Evolutionary conservation across 1,140 invertebrate genomes (phyloP).

Genomic region (Meloidogyne hapla): DNA sequence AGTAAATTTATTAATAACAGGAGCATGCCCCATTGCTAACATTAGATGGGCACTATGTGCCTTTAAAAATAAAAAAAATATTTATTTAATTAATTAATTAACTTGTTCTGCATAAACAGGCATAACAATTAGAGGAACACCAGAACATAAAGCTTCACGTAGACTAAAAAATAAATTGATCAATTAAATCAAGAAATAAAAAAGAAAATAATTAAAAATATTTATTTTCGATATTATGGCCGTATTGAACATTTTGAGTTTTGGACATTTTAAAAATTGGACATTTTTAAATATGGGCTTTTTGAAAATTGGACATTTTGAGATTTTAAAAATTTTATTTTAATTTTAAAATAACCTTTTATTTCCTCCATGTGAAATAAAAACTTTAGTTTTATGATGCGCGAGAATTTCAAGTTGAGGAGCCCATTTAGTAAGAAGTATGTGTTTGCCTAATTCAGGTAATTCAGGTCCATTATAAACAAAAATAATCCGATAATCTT

Average conservation of each 20-base stretch:
- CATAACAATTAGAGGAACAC: constrained; percentile 38
- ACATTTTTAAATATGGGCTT: constrained; percentile 20
- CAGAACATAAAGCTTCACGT: constrained; percentile 34
- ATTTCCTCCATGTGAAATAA: constrained; percentile 35
- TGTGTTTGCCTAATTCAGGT: neutral
- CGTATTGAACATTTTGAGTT: neutral
- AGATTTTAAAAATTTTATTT: no score
- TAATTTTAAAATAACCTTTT: no score
- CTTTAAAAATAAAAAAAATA: neutral
- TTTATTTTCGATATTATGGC: neutral
- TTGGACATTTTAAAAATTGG: neutral
- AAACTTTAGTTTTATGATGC: constrained; percentile 41
- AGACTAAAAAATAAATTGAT: constrained; percentile 8
- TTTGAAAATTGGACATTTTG: no score
- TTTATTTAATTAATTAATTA: neutral
- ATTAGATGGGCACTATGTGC: constrained; percentile 26
- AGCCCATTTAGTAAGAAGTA: constrained; percentile 36
- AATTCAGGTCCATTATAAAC: constrained; percentile 33
- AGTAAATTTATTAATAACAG: constrained; percentile 33
- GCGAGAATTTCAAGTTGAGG: constrained; percentile 40
- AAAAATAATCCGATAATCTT: constrained; percentile 43
- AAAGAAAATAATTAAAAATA: neutral
- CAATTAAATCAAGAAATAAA: neutral
- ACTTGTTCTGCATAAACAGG: constrained; percentile 38
- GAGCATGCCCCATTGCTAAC: constrained; percentile 8